Percentiles rank a stretch among this genome's conserved stretches.
These are phyloP conservation scores for Spatula clypeata DNA, from an alignment of 2,797 vertebrate species.

Conservation along the genomic window DNA sequence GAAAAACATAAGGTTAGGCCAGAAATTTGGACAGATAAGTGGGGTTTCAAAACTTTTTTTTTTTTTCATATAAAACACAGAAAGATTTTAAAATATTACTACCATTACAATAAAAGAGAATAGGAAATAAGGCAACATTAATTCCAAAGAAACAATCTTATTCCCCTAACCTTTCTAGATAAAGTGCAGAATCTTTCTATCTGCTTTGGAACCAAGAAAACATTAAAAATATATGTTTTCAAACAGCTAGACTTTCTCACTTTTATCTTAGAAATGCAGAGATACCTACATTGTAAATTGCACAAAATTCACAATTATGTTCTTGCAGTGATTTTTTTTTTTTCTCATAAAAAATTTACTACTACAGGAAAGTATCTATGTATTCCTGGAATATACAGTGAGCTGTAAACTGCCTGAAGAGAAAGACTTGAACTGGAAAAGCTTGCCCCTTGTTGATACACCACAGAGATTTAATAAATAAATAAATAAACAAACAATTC, in stretches of 20 bases:
- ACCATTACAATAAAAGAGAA: not conserved
- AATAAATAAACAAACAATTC: not conserved
- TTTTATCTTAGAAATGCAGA: constrained; percentile 22
- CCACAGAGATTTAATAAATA: not conserved
- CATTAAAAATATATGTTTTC: constrained; percentile 55
- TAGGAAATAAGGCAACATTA: not conserved
- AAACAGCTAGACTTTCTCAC: not conserved
- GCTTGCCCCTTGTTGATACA: not conserved
- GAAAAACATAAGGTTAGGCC: not conserved
- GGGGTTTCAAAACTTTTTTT: not conserved
- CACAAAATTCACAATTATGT: constrained; percentile 22
- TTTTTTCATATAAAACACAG: not conserved
- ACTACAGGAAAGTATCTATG: not conserved
- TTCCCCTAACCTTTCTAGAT: not conserved
- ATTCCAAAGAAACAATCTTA: not conserved
- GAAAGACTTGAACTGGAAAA: not conserved
- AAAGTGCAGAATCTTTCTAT: not conserved
- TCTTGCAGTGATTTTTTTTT: not conserved
- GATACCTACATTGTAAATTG: constrained; percentile 11
- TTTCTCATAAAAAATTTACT: constrained; percentile 54
- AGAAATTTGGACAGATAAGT: not conserved
- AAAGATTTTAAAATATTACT: not conserved
- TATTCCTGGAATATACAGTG: not conserved
- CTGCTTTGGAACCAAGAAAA: constrained; percentile 15
- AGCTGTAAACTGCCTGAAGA: not conserved